phyloP scores from a whole-genome alignment of 2,888 invertebrate species.

The Epirrita christyi region DNA sequence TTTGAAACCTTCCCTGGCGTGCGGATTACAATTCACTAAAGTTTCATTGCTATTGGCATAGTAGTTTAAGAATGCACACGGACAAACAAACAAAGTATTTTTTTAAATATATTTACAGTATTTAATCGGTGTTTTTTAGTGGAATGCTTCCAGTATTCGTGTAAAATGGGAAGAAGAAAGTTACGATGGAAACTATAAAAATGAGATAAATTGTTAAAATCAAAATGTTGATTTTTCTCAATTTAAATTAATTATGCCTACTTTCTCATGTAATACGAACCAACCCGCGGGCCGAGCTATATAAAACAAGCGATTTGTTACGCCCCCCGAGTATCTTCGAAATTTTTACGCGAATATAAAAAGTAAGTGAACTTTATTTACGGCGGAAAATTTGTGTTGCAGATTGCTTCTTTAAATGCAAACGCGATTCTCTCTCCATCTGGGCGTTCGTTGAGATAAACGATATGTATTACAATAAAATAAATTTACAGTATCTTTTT shows the following conservation, averaged over 20 bases:
- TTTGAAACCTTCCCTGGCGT: too few relatives aligned
- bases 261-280: not conserved
- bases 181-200: too few relatives aligned
- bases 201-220: too few relatives aligned
- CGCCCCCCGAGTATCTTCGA: conserved; percentile 56
- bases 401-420: conserved; percentile 71
- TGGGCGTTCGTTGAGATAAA: conserved; percentile 15
- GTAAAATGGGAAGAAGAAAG: too few relatives aligned
- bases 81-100: too few relatives aligned
- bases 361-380: conserved; percentile 63
- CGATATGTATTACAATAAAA: conserved; percentile 16
- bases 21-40: too few relatives aligned
- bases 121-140: too few relatives aligned
- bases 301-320: conserved; percentile 56
- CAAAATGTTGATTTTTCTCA: not conserved
- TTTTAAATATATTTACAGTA: too few relatives aligned
- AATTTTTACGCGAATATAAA: conserved; percentile 61
- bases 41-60: too few relatives aligned
- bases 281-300: conserved; percentile 13
- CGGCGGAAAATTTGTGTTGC: conserved; percentile 64
- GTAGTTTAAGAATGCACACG: too few relatives aligned
- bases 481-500: not conserved
- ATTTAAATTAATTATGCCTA: too few relatives aligned
- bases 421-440: conserved; percentile 53
- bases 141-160: too few relatives aligned